Conservation (phyloP, 1,140 invertebrate genomes). For the Sesamia nonagrioides region DNA sequence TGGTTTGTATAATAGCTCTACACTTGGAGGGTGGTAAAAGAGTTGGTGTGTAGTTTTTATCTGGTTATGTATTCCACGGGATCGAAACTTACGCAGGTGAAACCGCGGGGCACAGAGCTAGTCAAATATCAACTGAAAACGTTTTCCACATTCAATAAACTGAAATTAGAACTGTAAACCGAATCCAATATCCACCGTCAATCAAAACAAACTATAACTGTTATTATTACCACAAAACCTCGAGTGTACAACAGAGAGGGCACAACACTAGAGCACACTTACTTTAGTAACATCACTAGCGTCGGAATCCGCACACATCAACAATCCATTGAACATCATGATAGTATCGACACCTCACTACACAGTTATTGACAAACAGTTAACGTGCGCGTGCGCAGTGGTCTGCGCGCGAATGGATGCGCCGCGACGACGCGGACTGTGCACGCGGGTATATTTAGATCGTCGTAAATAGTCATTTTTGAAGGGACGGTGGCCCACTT, state of each 20-base stretch:
- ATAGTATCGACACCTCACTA: conserved; percentile 39
- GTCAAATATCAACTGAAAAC: too few relatives aligned
- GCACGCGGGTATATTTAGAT: conserved; percentile 39
- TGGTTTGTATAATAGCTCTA: too few relatives aligned
- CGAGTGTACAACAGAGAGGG: too few relatives aligned
- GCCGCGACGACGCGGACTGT: conserved; percentile 19
- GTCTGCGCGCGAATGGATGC: conserved; percentile 41
- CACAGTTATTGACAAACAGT: conserved; percentile 14
- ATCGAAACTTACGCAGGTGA: too few relatives aligned
- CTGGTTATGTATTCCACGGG: too few relatives aligned
- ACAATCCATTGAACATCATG: conserved; percentile 82
- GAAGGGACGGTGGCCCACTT: conserved; percentile 50
- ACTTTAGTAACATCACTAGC: conserved; percentile 79
- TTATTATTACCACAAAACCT: not conserved
- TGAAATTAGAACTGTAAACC: not conserved
- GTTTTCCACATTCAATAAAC: not conserved
- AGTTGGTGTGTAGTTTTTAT: too few relatives aligned
- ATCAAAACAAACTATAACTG: not conserved
- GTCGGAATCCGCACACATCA: conserved; percentile 77
- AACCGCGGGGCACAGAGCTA: too few relatives aligned
- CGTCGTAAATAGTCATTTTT: conserved; percentile 51
- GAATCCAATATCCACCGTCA: not conserved
- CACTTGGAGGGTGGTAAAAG: too few relatives aligned
- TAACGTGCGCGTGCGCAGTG: conserved; percentile 22
- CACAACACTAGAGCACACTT: conserved; percentile 53